These are phyloP conservation scores for Pseudochaenichthys georgianus DNA, from an alignment of 2,797 vertebrate genomes.

Conservation along the genomic window DNA sequence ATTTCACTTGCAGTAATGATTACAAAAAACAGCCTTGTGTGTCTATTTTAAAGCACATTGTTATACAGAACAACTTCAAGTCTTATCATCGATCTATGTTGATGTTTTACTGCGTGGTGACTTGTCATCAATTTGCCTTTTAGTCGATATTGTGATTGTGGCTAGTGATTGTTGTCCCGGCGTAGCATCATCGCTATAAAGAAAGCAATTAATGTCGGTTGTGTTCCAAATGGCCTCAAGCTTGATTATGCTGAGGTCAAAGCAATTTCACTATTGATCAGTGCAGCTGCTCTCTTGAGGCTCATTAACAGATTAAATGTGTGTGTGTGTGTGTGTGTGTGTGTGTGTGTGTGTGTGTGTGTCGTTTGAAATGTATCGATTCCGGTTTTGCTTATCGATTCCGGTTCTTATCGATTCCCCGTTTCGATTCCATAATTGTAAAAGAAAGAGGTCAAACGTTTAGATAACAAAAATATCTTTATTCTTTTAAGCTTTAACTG, in stretches of 20 bases:
- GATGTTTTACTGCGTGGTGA: conserved; percentile 12
- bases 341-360: background rate
- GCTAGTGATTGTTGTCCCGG: conserved; percentile 55
- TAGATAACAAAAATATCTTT: too few relatives aligned
- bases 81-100: background rate
- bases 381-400: too few relatives aligned
- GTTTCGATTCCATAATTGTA: too few relatives aligned
- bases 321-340: conserved; percentile 6
- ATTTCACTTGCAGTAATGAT: background rate
- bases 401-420: too few relatives aligned
- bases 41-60: background rate
- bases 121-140: conserved; percentile 22
- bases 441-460: too few relatives aligned
- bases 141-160: conserved; percentile 42
- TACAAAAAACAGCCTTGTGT: background rate
- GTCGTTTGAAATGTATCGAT: too few relatives aligned
- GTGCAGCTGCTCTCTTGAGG: conserved; percentile 49
- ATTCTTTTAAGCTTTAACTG: too few relatives aligned
- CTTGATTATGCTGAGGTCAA: conserved; percentile 63
- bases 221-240: conserved; percentile 47
- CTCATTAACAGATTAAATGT: conserved; percentile 41
- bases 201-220: conserved; percentile 42
- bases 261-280: conserved; percentile 70
- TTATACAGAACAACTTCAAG: background rate
- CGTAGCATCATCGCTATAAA: conserved; percentile 17